These are phyloP conservation scores for Tenthredo amoena DNA, from an alignment of 2,888 invertebrate species.

Conservation along the genomic window DNA sequence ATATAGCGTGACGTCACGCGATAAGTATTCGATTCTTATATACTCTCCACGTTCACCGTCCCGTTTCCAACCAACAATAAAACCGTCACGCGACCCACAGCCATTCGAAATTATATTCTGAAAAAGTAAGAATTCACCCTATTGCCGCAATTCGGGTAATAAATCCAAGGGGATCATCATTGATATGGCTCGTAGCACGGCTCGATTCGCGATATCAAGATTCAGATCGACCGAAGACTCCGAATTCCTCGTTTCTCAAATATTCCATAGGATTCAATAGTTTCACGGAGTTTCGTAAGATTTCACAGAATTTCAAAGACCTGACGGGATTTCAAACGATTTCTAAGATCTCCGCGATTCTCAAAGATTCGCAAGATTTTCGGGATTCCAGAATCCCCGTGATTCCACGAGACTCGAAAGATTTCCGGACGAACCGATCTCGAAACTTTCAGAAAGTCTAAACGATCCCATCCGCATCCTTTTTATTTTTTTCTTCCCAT, in stretches of 20 bases:
- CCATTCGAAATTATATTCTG: not conserved
- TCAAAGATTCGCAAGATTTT: not conserved
- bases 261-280: not conserved
- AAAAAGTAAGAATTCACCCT: not conserved
- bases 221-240: not conserved
- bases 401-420: too few relatives aligned
- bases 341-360: not conserved
- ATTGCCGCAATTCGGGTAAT: not conserved
- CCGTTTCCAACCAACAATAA: not conserved
- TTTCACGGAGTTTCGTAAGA: not conserved
- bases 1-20: constrained; percentile 32
- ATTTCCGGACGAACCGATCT: too few relatives aligned
- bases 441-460: too few relatives aligned
- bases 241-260: not conserved
- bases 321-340: too few relatives aligned
- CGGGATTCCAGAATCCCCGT: not conserved
- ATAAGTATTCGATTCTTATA: constrained; percentile 28
- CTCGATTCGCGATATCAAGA: not conserved
- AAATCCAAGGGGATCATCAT: not conserved
- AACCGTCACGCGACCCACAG: constrained; percentile 9
- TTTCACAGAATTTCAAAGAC: not conserved
- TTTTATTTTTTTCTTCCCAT: not conserved
- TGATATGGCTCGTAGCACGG: not conserved
- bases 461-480: not conserved
- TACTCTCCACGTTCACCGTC: not conserved